phyloP scores from a whole-genome alignment of 1,140 invertebrate genomes.

The Drosophila pandora region DNA sequence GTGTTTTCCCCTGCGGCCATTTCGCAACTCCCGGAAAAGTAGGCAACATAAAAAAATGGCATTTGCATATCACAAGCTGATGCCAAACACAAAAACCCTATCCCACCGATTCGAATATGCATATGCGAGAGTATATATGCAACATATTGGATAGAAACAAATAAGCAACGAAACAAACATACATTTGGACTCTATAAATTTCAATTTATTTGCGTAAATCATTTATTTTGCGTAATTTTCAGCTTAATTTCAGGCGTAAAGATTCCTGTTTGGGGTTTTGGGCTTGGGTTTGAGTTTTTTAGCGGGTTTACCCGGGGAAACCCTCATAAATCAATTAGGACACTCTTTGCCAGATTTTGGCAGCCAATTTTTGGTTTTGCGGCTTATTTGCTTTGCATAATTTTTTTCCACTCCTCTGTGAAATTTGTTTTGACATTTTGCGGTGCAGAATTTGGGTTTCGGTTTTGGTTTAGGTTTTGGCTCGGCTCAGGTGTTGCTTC shows the following conservation, averaged over 20 bases:
- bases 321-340: constrained; percentile 80
- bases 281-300: constrained; percentile 7
- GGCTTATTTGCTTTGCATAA: constrained; percentile 61
- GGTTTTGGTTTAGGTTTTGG: constrained; percentile 24
- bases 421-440: constrained; percentile 61
- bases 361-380: constrained; percentile 81
- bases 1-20: constrained; percentile 46
- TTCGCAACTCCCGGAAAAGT: constrained; percentile 54
- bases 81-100: constrained; percentile 42
- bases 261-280: constrained; percentile 10
- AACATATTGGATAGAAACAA: constrained; percentile 37
- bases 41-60: constrained; percentile 65
- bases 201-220: constrained; percentile 81
- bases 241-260: constrained; percentile 73
- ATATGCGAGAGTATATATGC: constrained; percentile 17
- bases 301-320: constrained; percentile 48
- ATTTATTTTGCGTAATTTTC: constrained; percentile 81
- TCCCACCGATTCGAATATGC: constrained; percentile 20
- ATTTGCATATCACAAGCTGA: constrained; percentile 78
- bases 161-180: constrained; percentile 38
- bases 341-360: constrained; percentile 67
- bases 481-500: constrained; percentile 62
- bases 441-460: constrained; percentile 48
- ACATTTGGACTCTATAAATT: constrained; percentile 76
- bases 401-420: constrained; percentile 34